Evolutionary conservation across 1,140 invertebrate genomes (phyloP).

Genomic region (Scaptomyza graminum): DNA sequence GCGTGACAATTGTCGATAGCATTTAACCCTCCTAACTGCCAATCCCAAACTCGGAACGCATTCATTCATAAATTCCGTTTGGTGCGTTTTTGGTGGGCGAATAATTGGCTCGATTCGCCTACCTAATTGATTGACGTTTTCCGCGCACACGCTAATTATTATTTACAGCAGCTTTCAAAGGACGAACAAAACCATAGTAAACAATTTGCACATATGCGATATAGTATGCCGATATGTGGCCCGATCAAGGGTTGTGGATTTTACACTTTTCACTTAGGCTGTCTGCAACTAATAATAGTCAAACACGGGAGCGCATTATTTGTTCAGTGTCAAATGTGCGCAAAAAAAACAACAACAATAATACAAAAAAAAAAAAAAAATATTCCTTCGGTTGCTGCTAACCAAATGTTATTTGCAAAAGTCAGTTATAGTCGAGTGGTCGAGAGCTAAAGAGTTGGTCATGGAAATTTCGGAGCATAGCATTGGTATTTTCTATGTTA

Average conservation of each 20-base stretch:
- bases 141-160: slow-evolving; percentile 79
- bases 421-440: slow-evolving; percentile 24
- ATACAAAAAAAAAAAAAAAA: no score
- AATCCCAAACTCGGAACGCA: not conserved
- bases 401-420: slow-evolving; percentile 30
- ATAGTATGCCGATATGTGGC: slow-evolving; percentile 24
- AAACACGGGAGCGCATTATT: slow-evolving; percentile 74
- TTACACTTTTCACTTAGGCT: slow-evolving; percentile 34
- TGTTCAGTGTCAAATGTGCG: slow-evolving; percentile 65
- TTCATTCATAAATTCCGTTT: slow-evolving; percentile 32
- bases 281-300: slow-evolving; percentile 65
- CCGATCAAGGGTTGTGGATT: slow-evolving; percentile 11
- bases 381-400: slow-evolving; percentile 29
- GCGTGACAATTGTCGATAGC: slow-evolving; percentile 29
- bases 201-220: slow-evolving; percentile 44
- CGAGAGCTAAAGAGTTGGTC: slow-evolving; percentile 17
- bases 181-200: slow-evolving; percentile 54
- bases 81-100: slow-evolving; percentile 40
- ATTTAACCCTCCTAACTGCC: no score
- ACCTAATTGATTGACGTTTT: slow-evolving; percentile 63
- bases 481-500: slow-evolving; percentile 84
- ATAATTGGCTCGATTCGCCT: slow-evolving; percentile 65
- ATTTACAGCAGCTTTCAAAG: slow-evolving; percentile 56
- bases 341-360: slow-evolving; percentile 13
- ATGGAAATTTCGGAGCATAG: slow-evolving; percentile 80